A percentile compares a stretch with the other conserved stretches of the same genome.
These are phyloP conservation scores for Drosophila lowei DNA, from an alignment of 1,140 invertebrate species.

Conservation along the genomic window DNA sequence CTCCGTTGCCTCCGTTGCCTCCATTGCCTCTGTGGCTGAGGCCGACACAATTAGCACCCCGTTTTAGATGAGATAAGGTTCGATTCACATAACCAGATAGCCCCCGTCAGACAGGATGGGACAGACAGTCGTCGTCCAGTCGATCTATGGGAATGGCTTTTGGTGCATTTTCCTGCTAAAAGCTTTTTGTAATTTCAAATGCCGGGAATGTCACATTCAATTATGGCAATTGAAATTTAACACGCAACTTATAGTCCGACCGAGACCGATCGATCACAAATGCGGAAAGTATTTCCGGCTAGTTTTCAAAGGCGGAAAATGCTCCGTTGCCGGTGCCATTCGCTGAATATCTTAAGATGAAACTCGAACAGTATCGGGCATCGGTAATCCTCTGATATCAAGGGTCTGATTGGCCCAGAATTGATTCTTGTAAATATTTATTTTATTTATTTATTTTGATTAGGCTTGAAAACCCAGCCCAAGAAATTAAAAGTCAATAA, in stretches of 20 bases:
- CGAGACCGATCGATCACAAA: background rate
- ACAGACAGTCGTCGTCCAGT: background rate
- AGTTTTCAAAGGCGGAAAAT: too few species aligned
- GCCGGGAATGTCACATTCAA: conserved; percentile 59
- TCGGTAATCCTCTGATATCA: too few species aligned
- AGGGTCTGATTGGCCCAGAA: too few species aligned
- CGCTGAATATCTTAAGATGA: too few species aligned
- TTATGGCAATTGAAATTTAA: conserved; percentile 73
- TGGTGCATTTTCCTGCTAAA: conserved; percentile 46
- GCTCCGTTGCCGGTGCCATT: too few species aligned
- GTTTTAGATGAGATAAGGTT: conserved; percentile 65
- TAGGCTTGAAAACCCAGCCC: too few species aligned
- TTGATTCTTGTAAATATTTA: too few species aligned
- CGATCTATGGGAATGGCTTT: background rate
- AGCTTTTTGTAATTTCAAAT: conserved; percentile 73
- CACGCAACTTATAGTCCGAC: conserved; percentile 65
- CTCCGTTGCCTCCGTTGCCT: conserved; percentile 11
- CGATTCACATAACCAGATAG: conserved; percentile 37
- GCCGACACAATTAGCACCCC: conserved; percentile 66
- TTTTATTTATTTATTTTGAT: too few species aligned
- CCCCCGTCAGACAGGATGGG: background rate
- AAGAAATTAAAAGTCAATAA: too few species aligned
- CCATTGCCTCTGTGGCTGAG: conserved; percentile 18
- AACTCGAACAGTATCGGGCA: too few species aligned
- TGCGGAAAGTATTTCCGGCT: too few species aligned